These are phyloP conservation scores for Allygus modestus DNA, from an alignment of 2,888 invertebrate genomes.

Conservation along the genomic window DNA sequence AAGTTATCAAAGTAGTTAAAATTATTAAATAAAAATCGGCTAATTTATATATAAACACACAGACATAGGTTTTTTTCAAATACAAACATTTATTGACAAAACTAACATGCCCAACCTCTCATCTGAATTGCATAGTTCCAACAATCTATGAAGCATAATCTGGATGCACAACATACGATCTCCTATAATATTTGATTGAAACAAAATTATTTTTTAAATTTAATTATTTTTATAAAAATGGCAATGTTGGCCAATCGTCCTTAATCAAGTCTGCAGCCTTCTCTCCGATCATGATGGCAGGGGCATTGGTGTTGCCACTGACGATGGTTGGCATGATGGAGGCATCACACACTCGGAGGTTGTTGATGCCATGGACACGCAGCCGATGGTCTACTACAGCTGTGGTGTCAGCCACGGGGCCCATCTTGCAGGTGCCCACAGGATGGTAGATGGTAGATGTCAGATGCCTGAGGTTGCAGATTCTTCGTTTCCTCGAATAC, in stretches of 20 bases:
- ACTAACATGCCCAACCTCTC: no score
- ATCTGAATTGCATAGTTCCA: no score
- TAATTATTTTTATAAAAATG: background rate
- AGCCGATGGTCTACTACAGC: slow-evolving; percentile 15
- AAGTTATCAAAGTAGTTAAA: no score
- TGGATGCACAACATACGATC: no score
- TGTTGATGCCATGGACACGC: background rate
- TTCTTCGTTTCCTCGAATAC: background rate
- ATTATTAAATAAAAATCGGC: no score
- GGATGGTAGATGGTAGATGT: slow-evolving; percentile 34
- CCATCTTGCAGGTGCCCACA: slow-evolving; percentile 44
- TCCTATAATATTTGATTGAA: no score
- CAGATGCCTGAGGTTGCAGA: slow-evolving; percentile 34
- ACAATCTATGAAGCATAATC: no score
- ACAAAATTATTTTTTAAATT: no score
- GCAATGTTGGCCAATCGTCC: background rate
- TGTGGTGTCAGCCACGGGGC: background rate
- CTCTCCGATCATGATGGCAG: slow-evolving; percentile 31
- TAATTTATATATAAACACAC: no score
- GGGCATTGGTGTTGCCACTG: slow-evolving; percentile 41
- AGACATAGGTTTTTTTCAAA: no score
- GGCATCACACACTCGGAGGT: slow-evolving; percentile 16
- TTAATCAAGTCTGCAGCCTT: slow-evolving; percentile 36
- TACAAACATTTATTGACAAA: no score
- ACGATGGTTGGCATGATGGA: slow-evolving; percentile 38